Evolutionary conservation across 2,113 vertebrate genomes (phyloP), one percentile per base, ranked within the genome.

Genomic region (Anguilla rostrata): DNA sequence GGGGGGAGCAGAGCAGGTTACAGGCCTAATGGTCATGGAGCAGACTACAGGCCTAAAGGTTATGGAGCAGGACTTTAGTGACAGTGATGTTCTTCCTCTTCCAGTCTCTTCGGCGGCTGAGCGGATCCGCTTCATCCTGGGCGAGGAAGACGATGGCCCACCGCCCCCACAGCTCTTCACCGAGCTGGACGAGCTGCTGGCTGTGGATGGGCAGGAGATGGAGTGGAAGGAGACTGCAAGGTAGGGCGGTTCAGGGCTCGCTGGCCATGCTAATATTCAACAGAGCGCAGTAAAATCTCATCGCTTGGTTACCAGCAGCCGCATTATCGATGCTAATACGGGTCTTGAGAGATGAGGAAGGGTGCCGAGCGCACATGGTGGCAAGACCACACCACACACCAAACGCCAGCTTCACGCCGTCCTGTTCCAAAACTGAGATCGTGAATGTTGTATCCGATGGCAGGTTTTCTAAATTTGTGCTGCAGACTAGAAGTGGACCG

Each of bases 221-320:
- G 98, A 99, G 75, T 99, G 98, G 98, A 98, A 98, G 91, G 98
- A 99, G 92, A 99, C 98, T 0, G 98, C 97, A 7, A 98, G 98
- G 98, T 99, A 92, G 95, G 96, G 11, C n/a, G 12, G 26, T 14
- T 34, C n/a, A 75, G n/a, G 3, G 18, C 60, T 26, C 60, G 26
- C 18, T 66, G 60, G 8, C 49, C 43, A 6, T 53, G 49, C 49
- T 53, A 14, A 53, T 11, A 53, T 53, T 14, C 1, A 12, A 14
- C 49, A 11, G 3, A 66, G 60, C 20, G 5, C 5, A 8, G 18
- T 26, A 22, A 66, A 26, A 26, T 1, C 75, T 34, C 20, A 78
- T 34, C 34, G 26, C n/a, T 26, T 39, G 14, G 75, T 16, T 8
- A 78, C 75, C 0, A 15, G 20, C 29, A 11, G 14, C 75, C n/a